Conservation (phyloP, 2,888 invertebrate genomes). For the Carpatolechia fugitivella region DNA sequence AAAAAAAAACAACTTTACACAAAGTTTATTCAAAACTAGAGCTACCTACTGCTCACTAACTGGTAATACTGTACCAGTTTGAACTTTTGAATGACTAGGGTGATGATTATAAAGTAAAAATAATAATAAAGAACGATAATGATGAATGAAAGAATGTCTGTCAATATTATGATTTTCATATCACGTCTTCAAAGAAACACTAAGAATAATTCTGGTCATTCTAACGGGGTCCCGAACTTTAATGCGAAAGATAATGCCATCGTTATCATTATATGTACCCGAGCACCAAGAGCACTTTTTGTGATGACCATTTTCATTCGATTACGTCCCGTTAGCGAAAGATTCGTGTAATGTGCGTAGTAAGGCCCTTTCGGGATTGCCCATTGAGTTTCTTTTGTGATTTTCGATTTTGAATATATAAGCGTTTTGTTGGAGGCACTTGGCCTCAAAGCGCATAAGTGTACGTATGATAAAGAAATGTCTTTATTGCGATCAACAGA, state of each 20-base stretch:
- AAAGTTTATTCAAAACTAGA: too few relatives aligned
- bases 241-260: constrained; percentile 28
- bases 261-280: constrained; percentile 26
- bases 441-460: neutral
- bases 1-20: too few relatives aligned
- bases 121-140: too few relatives aligned
- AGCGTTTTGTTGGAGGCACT: neutral
- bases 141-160: too few relatives aligned
- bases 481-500: too few relatives aligned
- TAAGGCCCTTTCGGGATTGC: neutral
- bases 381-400: neutral
- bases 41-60: too few relatives aligned
- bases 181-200: neutral
- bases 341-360: constrained; percentile 20
- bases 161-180: too few relatives aligned
- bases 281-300: constrained; percentile 24
- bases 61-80: too few relatives aligned
- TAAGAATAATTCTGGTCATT: constrained; percentile 26
- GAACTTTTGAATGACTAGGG: too few relatives aligned
- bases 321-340: constrained; percentile 32
- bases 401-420: neutral
- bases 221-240: constrained; percentile 25
- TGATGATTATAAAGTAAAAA: too few relatives aligned
- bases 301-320: constrained; percentile 30
- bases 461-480: neutral